Conservation (phyloP, 2,888 invertebrate genomes). For the Melikaiella ostensackeni region DNA sequence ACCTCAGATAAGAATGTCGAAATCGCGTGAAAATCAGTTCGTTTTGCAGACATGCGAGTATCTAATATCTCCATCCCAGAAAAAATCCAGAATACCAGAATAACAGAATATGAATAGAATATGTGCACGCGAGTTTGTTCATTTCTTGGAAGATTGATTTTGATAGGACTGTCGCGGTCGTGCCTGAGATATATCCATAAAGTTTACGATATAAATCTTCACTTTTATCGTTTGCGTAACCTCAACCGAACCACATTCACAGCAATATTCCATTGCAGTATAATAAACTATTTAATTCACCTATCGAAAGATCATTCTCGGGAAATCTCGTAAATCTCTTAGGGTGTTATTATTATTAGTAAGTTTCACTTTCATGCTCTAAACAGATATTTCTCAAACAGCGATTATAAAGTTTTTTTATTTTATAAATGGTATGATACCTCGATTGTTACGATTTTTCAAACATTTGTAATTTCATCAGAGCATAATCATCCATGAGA, state of each 20-base stretch:
- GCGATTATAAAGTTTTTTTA: neutral
- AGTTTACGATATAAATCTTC: conserved; percentile 30
- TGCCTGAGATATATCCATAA: conserved; percentile 27
- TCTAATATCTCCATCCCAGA: neutral
- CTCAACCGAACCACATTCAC: neutral
- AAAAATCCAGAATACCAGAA: conserved; percentile 15
- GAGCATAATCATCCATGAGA: neutral
- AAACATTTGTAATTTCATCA: neutral
- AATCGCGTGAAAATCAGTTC: conserved; percentile 30
- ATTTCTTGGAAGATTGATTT: conserved; percentile 15
- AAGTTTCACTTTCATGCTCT: conserved; percentile 4
- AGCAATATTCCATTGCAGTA: conserved; percentile 12
- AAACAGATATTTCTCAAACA: neutral
- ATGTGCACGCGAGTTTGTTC: neutral
- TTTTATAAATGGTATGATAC: neutral
- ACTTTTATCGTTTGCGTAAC: conserved; percentile 8
- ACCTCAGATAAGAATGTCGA: neutral
- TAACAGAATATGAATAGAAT: conserved; percentile 14
- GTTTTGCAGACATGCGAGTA: conserved; percentile 8
- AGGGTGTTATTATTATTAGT: conserved; percentile 35
- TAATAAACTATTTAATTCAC: conserved; percentile 5
- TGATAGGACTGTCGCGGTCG: conserved; percentile 17
- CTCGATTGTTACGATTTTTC: neutral
- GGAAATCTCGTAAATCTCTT: conserved; percentile 16
- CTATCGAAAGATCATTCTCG: conserved; percentile 2